Conservation (phyloP, 30 jellyfish, hydroid and myxozoan species). For the Haliclystus octoradiatus region DNA sequence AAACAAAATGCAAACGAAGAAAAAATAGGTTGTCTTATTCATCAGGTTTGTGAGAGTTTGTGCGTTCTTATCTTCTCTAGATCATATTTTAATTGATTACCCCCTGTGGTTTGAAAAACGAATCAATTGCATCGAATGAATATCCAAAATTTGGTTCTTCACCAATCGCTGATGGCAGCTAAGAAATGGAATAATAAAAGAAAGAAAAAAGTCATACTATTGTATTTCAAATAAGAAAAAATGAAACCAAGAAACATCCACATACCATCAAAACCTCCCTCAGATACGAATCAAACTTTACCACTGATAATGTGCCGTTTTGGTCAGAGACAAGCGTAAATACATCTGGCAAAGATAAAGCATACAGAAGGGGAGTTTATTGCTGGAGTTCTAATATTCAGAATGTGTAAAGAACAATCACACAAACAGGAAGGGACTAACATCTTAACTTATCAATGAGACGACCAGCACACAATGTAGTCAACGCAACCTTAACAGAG, state of each 20-base stretch:
- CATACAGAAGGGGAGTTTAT: too few species aligned
- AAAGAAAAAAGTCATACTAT: not conserved
- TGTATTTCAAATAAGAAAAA: not conserved
- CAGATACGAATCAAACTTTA: constrained; percentile 49
- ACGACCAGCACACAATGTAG: constrained; percentile 92
- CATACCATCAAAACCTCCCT: constrained; percentile 65
- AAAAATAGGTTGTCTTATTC: not conserved
- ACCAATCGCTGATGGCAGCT: constrained; percentile 97
- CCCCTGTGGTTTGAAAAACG: constrained; percentile 76
- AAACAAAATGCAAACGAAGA: not conserved
- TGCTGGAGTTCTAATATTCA: too few species aligned
- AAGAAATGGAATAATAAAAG: not conserved
- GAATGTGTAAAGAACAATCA: too few species aligned
- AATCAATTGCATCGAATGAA: constrained; percentile 41
- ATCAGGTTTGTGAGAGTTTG: too few species aligned
- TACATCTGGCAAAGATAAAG: constrained; percentile 32
- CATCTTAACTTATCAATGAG: constrained; percentile 87
- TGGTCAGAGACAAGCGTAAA: constrained; percentile 76
- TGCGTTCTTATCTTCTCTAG: too few species aligned
- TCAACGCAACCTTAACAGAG: constrained; percentile 76
- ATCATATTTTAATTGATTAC: too few species aligned
- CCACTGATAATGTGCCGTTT: constrained; percentile 41
- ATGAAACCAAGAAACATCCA: not conserved
- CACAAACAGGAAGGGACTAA: constrained; percentile 20
- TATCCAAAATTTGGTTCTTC: constrained; percentile 90